Base-by-base conservation (phyloP, 2,113 vertebrate genomes). In the Oreochromis aureus region DNA sequence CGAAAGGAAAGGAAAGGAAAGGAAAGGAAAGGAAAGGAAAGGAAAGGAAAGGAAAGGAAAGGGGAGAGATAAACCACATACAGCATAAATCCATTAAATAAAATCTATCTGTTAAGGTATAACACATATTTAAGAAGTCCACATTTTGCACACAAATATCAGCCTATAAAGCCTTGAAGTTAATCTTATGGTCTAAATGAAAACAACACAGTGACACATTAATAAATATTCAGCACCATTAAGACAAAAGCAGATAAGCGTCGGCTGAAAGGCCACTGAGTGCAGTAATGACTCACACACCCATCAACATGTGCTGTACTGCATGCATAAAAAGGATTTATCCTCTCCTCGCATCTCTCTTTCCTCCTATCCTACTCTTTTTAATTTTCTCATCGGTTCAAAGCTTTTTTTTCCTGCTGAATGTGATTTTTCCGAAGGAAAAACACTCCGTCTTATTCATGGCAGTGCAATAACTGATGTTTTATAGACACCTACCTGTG, bases 401-500 rank as follows among this genome's bases (percentile, higher is more conserved):
- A 53, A 13, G 73, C 46, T 78, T n/a, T 51, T 86, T 18, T 11
- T 0, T 11, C 27, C 48, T 80, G 69, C 48, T 83, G 54, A 55
- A 36, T 22, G 10, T 34, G 58, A 34, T 44, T 36, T 30, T 30
- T 90, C 4, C 5, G 10, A 55, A 24, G 46, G 10, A 9, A 53
- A 78, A 51, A 15, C 46, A 0, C 27, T 12, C 54, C 19, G 18
- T 34, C 18, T 19, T 78, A 5, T n/a, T 53, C 46, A 18, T 34
- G 16, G 3, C 18, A 78, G 27, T 53, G 46, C 46, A 53, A 53
- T 78, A 53, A 78, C 10, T 51, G 5, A 6, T 12, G 22, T 36
- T 83, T 58, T 32, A 32, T 32, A 56, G 8, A 61, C 6, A 36
- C 39, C 34, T 78, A 97, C 95, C 96, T 36, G 96, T 97, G 90